phyloP scores from a whole-genome alignment of 2,113 vertebrate species.

The Empidonax alnorum region DNA sequence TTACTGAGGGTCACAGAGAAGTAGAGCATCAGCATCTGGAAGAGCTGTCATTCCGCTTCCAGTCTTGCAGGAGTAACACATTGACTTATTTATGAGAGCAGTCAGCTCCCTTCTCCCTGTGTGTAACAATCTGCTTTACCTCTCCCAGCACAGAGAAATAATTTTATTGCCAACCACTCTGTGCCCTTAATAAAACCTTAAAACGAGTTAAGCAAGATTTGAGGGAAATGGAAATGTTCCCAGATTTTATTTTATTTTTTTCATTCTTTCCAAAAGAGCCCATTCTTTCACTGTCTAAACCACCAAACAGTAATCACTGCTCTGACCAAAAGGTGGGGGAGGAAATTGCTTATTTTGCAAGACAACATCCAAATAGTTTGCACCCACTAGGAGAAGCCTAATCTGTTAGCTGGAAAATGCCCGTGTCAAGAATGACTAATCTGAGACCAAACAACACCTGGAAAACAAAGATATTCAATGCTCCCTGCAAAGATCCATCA shows the following conservation, averaged over 20 bases:
- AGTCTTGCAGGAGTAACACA: constrained; percentile 72
- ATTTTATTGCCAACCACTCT: constrained; percentile 17
- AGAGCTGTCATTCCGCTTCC: constrained; percentile 54
- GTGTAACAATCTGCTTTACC: constrained; percentile 29
- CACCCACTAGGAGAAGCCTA: not conserved
- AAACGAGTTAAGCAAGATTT: not conserved
- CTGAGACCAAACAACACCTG: not conserved
- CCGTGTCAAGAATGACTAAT: not conserved
- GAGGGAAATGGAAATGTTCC: not conserved
- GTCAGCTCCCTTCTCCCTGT: constrained; percentile 18
- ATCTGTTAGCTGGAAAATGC: not conserved
- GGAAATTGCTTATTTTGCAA: not conserved
- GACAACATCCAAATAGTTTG: not conserved
- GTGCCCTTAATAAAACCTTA: constrained; percentile 16
- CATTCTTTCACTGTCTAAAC: not conserved
- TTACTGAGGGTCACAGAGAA: constrained; percentile 30
- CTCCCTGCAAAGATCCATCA: not conserved
- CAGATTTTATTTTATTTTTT: not conserved
- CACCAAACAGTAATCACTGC: not conserved
- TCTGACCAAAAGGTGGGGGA: not conserved
- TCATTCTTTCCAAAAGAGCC: not conserved
- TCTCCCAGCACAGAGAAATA: constrained; percentile 4
- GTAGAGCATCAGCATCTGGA: constrained; percentile 48
- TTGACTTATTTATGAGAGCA: constrained; percentile 72
- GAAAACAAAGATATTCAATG: not conserved